A percentile compares a stretch with the other conserved stretches of the same genome.
Evolutionary conservation across 1,140 invertebrate genomes (phyloP).

Genomic region (Hypsibius dujardini): DNA sequence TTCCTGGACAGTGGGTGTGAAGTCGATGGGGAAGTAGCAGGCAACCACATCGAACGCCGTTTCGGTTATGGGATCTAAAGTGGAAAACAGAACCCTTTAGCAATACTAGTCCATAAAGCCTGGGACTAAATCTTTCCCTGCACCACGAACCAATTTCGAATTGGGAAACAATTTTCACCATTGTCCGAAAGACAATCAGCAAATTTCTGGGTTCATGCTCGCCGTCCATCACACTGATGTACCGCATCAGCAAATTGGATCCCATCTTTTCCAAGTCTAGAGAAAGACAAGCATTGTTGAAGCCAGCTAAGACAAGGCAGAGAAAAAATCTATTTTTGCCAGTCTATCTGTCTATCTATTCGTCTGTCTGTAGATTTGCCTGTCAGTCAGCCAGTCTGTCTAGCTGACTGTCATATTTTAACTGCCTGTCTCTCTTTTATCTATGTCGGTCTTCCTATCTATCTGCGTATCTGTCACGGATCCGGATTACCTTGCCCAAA

Average conservation of each 20-base stretch:
- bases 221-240: slow-evolving; percentile 62
- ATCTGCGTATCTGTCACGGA: too few relatives aligned
- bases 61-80: slow-evolving; percentile 50
- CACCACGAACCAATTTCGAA: slow-evolving; percentile 40
- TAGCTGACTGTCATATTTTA: slow-evolving; percentile 32
- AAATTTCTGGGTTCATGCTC: slow-evolving; percentile 74
- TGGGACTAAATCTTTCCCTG: not conserved
- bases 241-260: slow-evolving; percentile 55
- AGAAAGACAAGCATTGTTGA: slow-evolving; percentile 28
- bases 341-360: too few relatives aligned
- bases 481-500: slow-evolving; percentile 25
- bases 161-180: slow-evolving; percentile 35
- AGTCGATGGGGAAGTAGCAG: slow-evolving; percentile 86
- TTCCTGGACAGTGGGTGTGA: slow-evolving; percentile 45
- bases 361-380: slow-evolving; percentile 24
- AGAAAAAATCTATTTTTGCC: slow-evolving; percentile 24
- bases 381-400: slow-evolving; percentile 38
- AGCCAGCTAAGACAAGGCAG: slow-evolving; percentile 21
- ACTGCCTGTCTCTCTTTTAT: not conserved
- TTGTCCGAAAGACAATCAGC: slow-evolving; percentile 52
- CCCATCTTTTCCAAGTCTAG: slow-evolving; percentile 49
- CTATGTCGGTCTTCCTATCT: too few relatives aligned
- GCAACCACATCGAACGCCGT: slow-evolving; percentile 82
- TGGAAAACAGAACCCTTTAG: not conserved
- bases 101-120: slow-evolving; percentile 18